These are phyloP conservation scores for Coleophora deauratella DNA, from an alignment of 2,888 invertebrate species.

Conservation along the genomic window DNA sequence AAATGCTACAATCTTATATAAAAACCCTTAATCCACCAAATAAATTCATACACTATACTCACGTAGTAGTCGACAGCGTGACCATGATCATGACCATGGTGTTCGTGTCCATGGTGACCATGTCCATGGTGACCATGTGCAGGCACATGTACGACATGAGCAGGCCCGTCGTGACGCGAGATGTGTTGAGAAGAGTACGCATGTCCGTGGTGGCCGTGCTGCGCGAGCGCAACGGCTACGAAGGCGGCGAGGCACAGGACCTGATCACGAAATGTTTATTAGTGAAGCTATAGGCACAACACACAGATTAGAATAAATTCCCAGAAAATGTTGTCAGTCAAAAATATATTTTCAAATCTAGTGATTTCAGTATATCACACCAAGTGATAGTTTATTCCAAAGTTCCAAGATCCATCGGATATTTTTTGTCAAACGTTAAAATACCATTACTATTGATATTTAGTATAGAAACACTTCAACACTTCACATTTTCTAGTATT, in stretches of 20 bases:
- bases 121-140: constrained; percentile 18
- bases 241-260: constrained; percentile 19
- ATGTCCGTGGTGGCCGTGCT: constrained; percentile 17
- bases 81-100: constrained; percentile 6
- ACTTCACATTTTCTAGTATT: too few relatives aligned
- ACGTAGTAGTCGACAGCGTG: constrained; percentile 12
- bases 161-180: constrained; percentile 24
- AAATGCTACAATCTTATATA: too few relatives aligned
- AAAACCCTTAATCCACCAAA: too few relatives aligned
- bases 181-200: constrained; percentile 28
- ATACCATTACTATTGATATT: too few relatives aligned
- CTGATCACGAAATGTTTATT: constrained; percentile 8
- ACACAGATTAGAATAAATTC: not conserved
- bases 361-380: too few relatives aligned
- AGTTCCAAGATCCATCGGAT: too few relatives aligned
- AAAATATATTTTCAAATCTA: too few relatives aligned
- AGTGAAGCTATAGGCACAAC: too few relatives aligned
- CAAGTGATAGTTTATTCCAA: too few relatives aligned
- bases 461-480: too few relatives aligned
- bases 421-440: too few relatives aligned
- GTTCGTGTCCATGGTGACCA: constrained; percentile 21
- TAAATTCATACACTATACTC: constrained; percentile 6
- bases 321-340: too few relatives aligned
- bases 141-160: constrained; percentile 20
- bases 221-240: constrained; percentile 16